Evolutionary conservation across 1,140 invertebrate genomes (phyloP).

Genomic region (Copidosoma floridanum): DNA sequence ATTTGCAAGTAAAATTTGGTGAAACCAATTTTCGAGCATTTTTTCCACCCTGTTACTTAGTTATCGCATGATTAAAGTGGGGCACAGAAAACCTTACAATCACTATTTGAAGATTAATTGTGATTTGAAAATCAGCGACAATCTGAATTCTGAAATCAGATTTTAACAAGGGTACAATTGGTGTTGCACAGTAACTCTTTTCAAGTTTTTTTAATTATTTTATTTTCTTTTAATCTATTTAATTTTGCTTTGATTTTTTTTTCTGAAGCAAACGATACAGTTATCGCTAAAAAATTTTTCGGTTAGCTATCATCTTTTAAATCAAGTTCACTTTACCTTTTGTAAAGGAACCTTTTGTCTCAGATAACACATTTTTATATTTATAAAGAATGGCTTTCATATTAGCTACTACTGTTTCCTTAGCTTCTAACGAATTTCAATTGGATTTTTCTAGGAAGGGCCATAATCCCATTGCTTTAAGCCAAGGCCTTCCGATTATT

Average conservation of each 20-base stretch:
- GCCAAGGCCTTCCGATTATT: background rate
- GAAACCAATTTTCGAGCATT: constrained; percentile 5
- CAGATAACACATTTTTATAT: background rate
- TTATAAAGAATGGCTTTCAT: background rate
- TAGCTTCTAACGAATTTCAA: background rate
- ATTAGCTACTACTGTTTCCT: background rate
- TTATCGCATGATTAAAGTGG: constrained; percentile 15
- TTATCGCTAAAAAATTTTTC: background rate
- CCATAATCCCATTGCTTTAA: constrained; percentile 17
- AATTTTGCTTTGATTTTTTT: constrained; percentile 24
- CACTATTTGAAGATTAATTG: background rate
- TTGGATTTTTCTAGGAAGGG: background rate
- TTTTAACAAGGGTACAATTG: constrained; percentile 50
- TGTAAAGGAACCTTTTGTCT: background rate
- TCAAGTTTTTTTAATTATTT: constrained; percentile 16
- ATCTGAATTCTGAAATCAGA: constrained; percentile 40
- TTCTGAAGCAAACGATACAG: constrained; percentile 19
- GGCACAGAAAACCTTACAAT: background rate
- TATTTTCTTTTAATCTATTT: constrained; percentile 22
- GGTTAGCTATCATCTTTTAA: too few relatives aligned
- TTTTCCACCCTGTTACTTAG: background rate
- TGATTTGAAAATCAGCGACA: background rate
- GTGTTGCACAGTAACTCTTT: constrained; percentile 47
- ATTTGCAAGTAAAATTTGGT: constrained; percentile 24
- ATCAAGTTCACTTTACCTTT: too few relatives aligned